Evolutionary conservation across 2,888 invertebrate species (phyloP), one percentile per base, ranked within the genome.

Genomic region (Latrodectus elegans): DNA sequence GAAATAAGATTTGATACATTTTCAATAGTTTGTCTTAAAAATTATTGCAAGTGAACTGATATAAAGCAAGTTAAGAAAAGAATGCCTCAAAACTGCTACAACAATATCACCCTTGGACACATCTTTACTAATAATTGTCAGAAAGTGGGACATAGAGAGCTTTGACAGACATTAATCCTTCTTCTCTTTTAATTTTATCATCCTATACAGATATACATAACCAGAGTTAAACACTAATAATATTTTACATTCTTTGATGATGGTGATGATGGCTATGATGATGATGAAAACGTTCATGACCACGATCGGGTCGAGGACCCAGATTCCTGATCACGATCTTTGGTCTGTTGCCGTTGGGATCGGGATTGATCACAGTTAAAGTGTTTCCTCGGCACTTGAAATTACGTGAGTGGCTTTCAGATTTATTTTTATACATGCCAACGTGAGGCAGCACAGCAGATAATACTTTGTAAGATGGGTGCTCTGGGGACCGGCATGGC

Each of bases 261-360:
- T 87, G 86, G 49, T 75, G 70, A 51, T 83, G 83, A 55, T 78
- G 78, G n/a, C 77, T 55, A 38, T 80, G 75, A 68, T 85, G 49
- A 17, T 88, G 88, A 71, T 84, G 79, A 52, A 84, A 84, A 55
- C 80, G 84, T 22, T 74, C 60, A 72, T 78, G 82, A 38, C 68
- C 64, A 4, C 84, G 84, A 10, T 83, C 80, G 0, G 89, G 88
- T 68, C 88, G 75, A 14, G 89, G 89, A 67, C 82, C 83, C 22
- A 89, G 53, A 73, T 88, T 89, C 70, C 78, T 80, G 22, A 89
- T 89, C 70, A 89, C 88, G 51, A 89, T 83, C 85, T 89, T 89
- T 70, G 88, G 88, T 76, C 78, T 84, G 64, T 80, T 86, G 26
- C 89, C 86, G 60, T 89, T 86, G 1, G 89, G 79, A 22, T 89